Evolutionary conservation across 2,113 vertebrate species (phyloP).

Genomic region (Tenebrosternarchus preto): DNA sequence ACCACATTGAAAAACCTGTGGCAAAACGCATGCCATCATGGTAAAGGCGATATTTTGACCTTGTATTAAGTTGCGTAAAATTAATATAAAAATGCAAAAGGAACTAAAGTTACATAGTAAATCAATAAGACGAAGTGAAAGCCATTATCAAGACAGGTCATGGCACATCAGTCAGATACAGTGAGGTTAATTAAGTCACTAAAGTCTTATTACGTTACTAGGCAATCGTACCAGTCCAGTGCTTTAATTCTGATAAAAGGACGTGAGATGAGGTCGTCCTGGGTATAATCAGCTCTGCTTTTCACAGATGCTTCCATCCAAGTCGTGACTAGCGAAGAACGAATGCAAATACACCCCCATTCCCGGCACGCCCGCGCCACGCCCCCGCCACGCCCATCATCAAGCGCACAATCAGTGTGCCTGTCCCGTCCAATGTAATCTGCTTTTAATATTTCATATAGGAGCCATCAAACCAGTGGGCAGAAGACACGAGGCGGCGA

Average conservation of each 20-base stretch:
- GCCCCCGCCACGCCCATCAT: no score
- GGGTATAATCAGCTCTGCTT: conserved; percentile 4
- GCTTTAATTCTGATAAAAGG: conserved; percentile 17
- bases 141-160: neutral
- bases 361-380: no score
- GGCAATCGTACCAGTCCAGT: conserved; percentile 10
- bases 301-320: neutral
- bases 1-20: no score
- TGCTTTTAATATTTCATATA: conserved; percentile 13
- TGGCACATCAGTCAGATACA: conserved; percentile 14
- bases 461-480: neutral
- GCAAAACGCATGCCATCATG: neutral
- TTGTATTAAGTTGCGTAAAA: neutral
- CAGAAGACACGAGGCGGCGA: neutral
- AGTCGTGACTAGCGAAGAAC: conserved; percentile 20
- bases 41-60: neutral
- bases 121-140: neutral
- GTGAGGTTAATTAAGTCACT: conserved; percentile 27
- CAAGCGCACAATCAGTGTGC: neutral
- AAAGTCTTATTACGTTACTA: conserved; percentile 3
- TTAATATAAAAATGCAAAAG: no score
- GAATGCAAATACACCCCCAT: neutral
- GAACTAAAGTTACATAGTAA: neutral
- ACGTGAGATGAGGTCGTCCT: conserved; percentile 12
- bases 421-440: neutral